Percentiles rank a stretch among this genome's conserved stretches.
Evolutionary conservation across 2,113 vertebrate species (phyloP).

Genomic region (Charina bottae): DNA sequence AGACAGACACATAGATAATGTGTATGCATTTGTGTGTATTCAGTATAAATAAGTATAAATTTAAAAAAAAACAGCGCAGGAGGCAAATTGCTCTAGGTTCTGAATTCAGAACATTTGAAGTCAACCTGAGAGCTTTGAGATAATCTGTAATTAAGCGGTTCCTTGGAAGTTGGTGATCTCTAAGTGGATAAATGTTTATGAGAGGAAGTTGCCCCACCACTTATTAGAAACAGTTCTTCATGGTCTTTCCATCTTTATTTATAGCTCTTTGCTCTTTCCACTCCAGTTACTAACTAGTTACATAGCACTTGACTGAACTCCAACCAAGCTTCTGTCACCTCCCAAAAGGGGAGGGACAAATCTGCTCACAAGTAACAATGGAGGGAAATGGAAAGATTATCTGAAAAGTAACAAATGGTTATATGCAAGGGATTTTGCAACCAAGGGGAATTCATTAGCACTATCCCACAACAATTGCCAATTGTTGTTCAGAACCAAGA

Average conservation of each 20-base stretch:
- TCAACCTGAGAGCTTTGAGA: neutral
- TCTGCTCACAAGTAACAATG: neutral
- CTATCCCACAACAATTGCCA: neutral
- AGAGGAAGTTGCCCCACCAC: neutral
- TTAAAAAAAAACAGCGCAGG: neutral
- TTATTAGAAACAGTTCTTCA: neutral
- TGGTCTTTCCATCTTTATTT: neutral
- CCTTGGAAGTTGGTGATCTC: neutral
- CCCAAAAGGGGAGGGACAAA: neutral
- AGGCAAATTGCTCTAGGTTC: neutral
- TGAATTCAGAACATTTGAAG: neutral
- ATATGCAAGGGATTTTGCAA: neutral
- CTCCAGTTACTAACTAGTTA: neutral
- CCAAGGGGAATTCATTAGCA: neutral
- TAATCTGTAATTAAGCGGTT: neutral
- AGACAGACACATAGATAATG: neutral
- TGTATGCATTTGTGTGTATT: neutral
- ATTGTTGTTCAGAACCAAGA: neutral
- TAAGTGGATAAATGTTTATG: neutral
- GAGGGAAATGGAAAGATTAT: neutral
- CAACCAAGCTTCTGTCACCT: neutral
- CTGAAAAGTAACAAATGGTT: neutral
- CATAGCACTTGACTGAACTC: neutral
- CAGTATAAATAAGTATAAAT: neutral
- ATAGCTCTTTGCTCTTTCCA: neutral